Base-by-base conservation (phyloP, 2,113 vertebrate species). In the Atractosteus spatula region DNA sequence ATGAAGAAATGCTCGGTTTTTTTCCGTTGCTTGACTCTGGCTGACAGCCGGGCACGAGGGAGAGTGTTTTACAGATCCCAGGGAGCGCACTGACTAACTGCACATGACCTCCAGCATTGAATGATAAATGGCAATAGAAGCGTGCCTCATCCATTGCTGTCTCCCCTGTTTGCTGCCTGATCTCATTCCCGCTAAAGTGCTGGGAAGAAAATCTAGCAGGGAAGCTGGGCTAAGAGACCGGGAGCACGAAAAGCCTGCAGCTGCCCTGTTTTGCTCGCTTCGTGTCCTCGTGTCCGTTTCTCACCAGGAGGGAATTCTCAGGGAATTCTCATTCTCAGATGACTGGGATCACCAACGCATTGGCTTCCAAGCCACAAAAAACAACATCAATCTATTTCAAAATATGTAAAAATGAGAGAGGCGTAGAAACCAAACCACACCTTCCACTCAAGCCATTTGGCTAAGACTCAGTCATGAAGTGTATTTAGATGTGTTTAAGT, bases 11-110 rank as follows among this genome's bases (percentile, higher is more conserved):
- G 41, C 41, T 11, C 13, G 75, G 77, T 51, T 51, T 5, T 51
- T 10, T 51, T 5, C 47, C 47, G 47, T 5, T 10, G 77, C 77
- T 79, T 78, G 68, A 77, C 76, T 77, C 76, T 79, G 79, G 74
- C 80, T 83, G 77, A 76, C 86, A 86, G 84, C 76, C 72, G 78
- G 77, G 74, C 84, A 80, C 84, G 80, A 68, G 82, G 78, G 80
- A 84, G 79, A 84, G 81, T 87, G 85, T 85, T 90, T 87, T 88
- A 89, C 86, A 85, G 83, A 87, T 87, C 83, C 87, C 82, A 79
- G 43, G 79, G 84, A 91, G 85, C 86, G 83, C 86, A 84, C 86
- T 83, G 84, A 87, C 89, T 87, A 88, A 89, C 86, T 89, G 89
- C 87, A 85, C 87, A 82, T 82, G 77, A 91, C 89, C 89, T 83